These are phyloP conservation scores for Takifugu flavidus DNA, from an alignment of 2,113 vertebrate genomes.

Conservation along the genomic window DNA sequence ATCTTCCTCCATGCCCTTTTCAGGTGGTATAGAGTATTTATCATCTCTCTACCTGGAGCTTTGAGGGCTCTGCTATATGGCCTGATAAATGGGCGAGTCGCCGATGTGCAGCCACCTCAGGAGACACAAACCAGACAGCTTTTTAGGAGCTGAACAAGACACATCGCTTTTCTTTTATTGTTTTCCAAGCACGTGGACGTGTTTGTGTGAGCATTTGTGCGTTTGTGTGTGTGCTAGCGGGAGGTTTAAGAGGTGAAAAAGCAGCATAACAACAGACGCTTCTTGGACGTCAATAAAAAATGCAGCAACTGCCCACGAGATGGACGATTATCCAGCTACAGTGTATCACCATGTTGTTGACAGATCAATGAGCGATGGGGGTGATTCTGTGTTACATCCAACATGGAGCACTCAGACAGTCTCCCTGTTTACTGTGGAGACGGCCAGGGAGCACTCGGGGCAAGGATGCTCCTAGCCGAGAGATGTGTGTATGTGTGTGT, in stretches of 20 bases:
- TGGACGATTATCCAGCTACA: slow-evolving; percentile 68
- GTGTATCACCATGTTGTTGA: slow-evolving; percentile 70
- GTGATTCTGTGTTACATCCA: slow-evolving; percentile 67
- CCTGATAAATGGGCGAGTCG: slow-evolving; percentile 74
- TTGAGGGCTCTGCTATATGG: slow-evolving; percentile 58
- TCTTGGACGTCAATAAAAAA: slow-evolving; percentile 50
- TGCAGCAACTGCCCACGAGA: slow-evolving; percentile 54
- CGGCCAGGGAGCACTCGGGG: slow-evolving; percentile 62
- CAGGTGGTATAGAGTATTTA: slow-evolving; percentile 61
- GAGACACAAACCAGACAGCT: slow-evolving; percentile 75
- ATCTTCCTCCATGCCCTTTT: slow-evolving; percentile 48
- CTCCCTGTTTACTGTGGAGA: slow-evolving; percentile 51
- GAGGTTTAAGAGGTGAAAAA: slow-evolving; percentile 30
- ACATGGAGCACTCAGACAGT: slow-evolving; percentile 67
- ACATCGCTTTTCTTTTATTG: slow-evolving; percentile 77
- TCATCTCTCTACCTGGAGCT: slow-evolving; percentile 72
- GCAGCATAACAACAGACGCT: slow-evolving; percentile 52
- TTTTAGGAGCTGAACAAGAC: slow-evolving; percentile 79
- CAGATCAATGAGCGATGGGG: slow-evolving; percentile 70
- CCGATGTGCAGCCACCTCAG: slow-evolving; percentile 76
- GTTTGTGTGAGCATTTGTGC: slow-evolving; percentile 11
- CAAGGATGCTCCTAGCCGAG: slow-evolving; percentile 61
- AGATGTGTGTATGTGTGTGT: slow-evolving; percentile 25
- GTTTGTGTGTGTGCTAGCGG: slow-evolving; percentile 20
- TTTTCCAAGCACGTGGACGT: slow-evolving; percentile 64